These are phyloP conservation scores for Nymphalis urticae DNA, from an alignment of 2,888 invertebrate species.

Conservation along the genomic window DNA sequence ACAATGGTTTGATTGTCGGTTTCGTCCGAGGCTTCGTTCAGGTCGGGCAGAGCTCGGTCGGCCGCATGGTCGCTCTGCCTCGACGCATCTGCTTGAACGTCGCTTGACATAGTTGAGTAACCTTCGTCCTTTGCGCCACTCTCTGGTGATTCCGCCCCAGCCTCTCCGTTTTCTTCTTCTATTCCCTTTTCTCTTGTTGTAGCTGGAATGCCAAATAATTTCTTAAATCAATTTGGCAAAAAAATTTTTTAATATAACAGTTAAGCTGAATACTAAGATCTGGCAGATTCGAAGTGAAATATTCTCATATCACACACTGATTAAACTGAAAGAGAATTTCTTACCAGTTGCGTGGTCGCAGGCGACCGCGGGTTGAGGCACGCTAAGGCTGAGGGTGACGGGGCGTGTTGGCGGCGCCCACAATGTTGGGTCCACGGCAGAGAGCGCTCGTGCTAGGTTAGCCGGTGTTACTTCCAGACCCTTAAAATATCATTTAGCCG, in stretches of 20 bases:
- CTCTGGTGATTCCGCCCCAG: conserved; percentile 87
- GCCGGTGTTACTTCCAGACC: conserved; percentile 84
- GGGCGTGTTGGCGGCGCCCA: conserved; percentile 87
- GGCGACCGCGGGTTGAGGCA: conserved; percentile 76
- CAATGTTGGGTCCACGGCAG: conserved; percentile 84
- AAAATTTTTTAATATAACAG: neutral
- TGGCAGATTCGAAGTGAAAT: neutral
- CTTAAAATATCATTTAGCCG: conserved; percentile 46
- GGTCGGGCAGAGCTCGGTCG: conserved; percentile 84
- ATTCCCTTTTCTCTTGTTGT: conserved; percentile 61
- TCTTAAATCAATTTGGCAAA: too few relatives aligned
- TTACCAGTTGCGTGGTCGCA: conserved; percentile 58
- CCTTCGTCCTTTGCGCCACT: conserved; percentile 90
- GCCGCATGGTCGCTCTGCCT: conserved; percentile 80
- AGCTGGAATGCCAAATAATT: conserved; percentile 50
- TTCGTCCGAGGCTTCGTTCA: conserved; percentile 88
- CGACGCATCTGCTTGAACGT: conserved; percentile 87
- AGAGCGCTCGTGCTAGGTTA: conserved; percentile 83
- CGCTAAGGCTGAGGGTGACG: conserved; percentile 85
- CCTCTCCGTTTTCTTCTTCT: conserved; percentile 78
- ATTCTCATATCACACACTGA: neutral
- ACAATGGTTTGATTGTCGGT: conserved; percentile 83
- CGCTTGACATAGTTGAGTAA: conserved; percentile 92
- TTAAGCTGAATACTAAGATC: neutral
- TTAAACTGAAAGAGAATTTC: conserved; percentile 4